Evolutionary conservation across 2,888 invertebrate species (phyloP).

Genomic region (Tenodera sinensis): DNA sequence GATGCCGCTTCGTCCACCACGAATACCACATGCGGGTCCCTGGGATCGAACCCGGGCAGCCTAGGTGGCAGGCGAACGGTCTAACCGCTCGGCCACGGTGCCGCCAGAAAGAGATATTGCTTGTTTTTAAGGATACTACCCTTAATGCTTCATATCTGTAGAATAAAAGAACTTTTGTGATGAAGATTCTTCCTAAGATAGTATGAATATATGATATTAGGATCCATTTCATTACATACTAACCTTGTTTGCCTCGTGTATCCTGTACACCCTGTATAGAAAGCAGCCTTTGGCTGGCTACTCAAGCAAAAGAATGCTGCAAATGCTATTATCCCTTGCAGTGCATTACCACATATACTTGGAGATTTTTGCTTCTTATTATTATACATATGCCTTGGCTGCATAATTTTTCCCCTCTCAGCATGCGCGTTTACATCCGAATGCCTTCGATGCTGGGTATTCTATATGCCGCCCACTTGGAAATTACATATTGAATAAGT

Average conservation of each 20-base stretch:
- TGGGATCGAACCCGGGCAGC: no score
- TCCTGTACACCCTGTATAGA: not conserved
- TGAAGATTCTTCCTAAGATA: no score
- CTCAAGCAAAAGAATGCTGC: not conserved
- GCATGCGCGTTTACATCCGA: not conserved
- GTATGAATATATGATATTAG: no score
- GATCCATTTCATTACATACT: no score
- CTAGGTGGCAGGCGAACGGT: no score
- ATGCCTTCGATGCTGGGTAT: not conserved
- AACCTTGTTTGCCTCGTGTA: not conserved
- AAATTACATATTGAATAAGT: constrained; percentile 28
- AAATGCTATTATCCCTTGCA: not conserved
- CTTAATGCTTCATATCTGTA: no score
- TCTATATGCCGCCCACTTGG: constrained; percentile 27
- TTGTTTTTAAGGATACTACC: no score
- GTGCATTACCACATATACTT: not conserved
- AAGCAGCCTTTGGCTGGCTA: not conserved
- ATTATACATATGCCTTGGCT: not conserved
- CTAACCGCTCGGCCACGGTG: no score
- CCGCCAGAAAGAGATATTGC: no score
- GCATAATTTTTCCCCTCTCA: not conserved
- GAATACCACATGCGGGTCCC: no score
- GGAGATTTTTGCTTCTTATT: not conserved
- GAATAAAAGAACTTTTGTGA: no score
- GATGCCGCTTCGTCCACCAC: no score